These are phyloP conservation scores for Telmatochromis brachygnathus DNA, from an alignment of 2,113 vertebrate genomes.

Conservation along the genomic window DNA sequence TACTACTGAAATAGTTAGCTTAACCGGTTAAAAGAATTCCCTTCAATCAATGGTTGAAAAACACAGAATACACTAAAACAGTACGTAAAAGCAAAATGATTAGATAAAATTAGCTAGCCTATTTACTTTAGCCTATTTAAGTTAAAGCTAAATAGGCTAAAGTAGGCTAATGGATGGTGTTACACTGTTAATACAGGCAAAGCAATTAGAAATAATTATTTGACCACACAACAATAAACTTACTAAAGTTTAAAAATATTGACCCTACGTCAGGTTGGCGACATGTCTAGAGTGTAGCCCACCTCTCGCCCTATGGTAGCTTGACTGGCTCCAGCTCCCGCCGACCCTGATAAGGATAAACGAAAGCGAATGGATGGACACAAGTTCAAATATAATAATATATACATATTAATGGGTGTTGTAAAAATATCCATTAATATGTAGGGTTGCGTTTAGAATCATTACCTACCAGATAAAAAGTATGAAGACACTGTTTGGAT, in stretches of 20 bases:
- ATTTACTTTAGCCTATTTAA: not conserved
- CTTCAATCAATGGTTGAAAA: not conserved
- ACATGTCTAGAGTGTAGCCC: not conserved
- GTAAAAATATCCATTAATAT: not conserved
- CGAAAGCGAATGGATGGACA: not conserved
- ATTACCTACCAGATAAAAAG: not conserved
- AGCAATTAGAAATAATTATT: not conserved
- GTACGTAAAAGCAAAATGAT: not conserved
- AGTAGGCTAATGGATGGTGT: not conserved
- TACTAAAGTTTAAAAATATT: not conserved
- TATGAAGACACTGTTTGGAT: not conserved
- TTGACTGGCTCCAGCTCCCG: not conserved
- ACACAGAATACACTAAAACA: not conserved
- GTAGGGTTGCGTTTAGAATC: not conserved
- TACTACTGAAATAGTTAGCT: not conserved
- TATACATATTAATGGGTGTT: not conserved
- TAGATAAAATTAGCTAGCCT: not conserved
- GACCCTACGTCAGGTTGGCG: not conserved
- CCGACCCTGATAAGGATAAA: accelerated
- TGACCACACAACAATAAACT: not conserved
- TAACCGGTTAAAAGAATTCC: too few relatives aligned
- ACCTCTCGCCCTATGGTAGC: not conserved
- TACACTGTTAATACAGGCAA: not conserved
- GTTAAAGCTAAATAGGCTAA: not conserved
- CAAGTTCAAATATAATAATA: not conserved